Base-by-base conservation (phyloP, 2,797 vertebrate species). In the Buphagus erythrorhynchus region DNA sequence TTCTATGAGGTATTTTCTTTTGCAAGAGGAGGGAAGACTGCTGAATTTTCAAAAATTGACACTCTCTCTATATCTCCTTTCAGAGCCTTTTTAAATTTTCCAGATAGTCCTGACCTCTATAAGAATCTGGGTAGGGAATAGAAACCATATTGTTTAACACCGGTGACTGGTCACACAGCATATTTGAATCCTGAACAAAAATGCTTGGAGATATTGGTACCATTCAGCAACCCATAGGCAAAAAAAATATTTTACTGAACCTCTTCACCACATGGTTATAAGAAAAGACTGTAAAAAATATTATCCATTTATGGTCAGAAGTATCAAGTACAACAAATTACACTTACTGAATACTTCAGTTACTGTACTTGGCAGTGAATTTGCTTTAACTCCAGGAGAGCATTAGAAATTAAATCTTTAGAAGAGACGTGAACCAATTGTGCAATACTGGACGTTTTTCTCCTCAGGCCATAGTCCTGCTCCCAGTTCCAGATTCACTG, bases 101-200 rank as follows among this genome's bases (percentile, higher is more conserved):
- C 36, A 82, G 22, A 20, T 38, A 93, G 28, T 33, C 19, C 42
- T 92, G 54, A 25, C 26, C 40, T 86, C n/a, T 75, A 1, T 74
- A 76, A 45, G 28, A 75, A 55, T 52, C 45, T 71, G 12, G 19
- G 48, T 57, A 72, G 31, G 49, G 58, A 93, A 77, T 20, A 86
- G 54, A 93, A 95, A 81, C 11, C 12, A 11, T 54, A 51, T 38
- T 54, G n/a, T 59, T 91, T 86, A 75, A 91, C 6, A 15, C 11
- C 5, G 9, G 24, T 63, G 54, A 66, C 42, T 42, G 87, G 36
- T 65, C 57, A 48, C 48, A 49, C 14, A 46, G 45, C 3, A 6
- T 78, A 57, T 69, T 52, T 83, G 72, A 96, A 87, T 66, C 36
- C 54, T 62, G 45, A 83, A 80, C 43, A 72, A 68, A 95, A 96